Percentiles rank a stretch among this genome's conserved stretches.
These are phyloP conservation scores for Fissipunctia ypsillon DNA, from an alignment of 2,888 invertebrate genomes.

Conservation along the genomic window DNA sequence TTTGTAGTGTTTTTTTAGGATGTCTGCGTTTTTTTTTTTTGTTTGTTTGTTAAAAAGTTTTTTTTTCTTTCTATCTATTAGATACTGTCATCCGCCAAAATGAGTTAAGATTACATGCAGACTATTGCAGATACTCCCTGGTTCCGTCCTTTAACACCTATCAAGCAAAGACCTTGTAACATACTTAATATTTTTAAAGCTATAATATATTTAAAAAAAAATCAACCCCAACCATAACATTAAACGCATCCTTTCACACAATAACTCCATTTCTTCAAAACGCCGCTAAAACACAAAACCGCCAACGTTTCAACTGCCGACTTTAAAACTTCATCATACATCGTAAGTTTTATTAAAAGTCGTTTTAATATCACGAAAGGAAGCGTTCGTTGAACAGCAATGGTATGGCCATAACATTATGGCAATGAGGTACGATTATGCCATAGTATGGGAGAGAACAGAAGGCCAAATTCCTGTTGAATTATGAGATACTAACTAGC, in stretches of 20 bases:
- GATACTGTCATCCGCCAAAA: neutral
- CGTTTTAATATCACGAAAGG: constrained; percentile 58
- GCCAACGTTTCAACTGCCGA: constrained; percentile 40
- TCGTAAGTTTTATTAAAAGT: constrained; percentile 60
- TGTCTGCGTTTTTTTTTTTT: too few species aligned
- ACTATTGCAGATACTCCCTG: neutral
- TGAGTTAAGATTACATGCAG: neutral
- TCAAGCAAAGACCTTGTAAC: neutral
- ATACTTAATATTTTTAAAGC: constrained; percentile 5
- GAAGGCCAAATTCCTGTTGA: constrained; percentile 13
- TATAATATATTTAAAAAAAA: constrained; percentile 28
- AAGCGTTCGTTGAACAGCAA: constrained; percentile 65
- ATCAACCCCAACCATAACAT: constrained; percentile 43
- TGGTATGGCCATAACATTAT: constrained; percentile 46
- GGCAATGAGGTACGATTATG: constrained; percentile 47
- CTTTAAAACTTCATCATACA: constrained; percentile 54
- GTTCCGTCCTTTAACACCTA: too few species aligned
- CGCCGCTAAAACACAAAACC: constrained; percentile 61
- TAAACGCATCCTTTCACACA: constrained; percentile 54
- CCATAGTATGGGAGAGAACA: neutral
- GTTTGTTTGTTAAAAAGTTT: too few species aligned
- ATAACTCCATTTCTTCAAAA: constrained; percentile 46
- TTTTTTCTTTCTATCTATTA: too few species aligned
- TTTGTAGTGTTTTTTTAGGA: too few species aligned
- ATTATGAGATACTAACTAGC: too few species aligned